Base-by-base conservation (phyloP, 1,140 invertebrate species). In the Euwallacea similis region DNA sequence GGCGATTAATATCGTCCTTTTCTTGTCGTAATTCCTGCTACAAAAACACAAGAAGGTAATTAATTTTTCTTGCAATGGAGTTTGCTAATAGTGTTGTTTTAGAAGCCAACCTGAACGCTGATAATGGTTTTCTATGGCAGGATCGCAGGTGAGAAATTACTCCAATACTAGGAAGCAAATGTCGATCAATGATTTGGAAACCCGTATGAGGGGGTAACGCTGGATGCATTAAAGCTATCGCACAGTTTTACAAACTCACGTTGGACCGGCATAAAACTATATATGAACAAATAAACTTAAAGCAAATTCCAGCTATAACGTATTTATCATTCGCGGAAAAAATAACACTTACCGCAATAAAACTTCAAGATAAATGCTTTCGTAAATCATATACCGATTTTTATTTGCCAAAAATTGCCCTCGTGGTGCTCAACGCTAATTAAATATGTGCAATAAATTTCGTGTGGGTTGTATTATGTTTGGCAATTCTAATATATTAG, bases 371-470 rank as follows among this genome's bases (percentile, higher is more conserved):
- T 58, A 43, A 66, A 66, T 66, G 65, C n/a, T 13, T 56, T 44
- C 53, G 16, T 66, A 66, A 66, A 66, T 66, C 65, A 66, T 66
- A 44, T 66, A 13, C 42, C 53, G 65, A 66, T 66, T 66, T 66
- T 66, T 66, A 66, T 46, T 56, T 66, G 41, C 42, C 53, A 53
- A 21, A 66, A 66, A 66, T 66, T 58, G 42, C 65, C 21, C 55
- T 68, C 66, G 66, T 68, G 60, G 60, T 60, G 44, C 58, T 47
- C 16, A 16, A 33, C 46, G 46, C 66, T 61, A 61, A 68, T 68
- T 68, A 60, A 68, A 61, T 61, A 61, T 43, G 47, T 59, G 58
- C 58, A 13, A 68, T 68, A 68, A 60, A 68, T 68, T 68, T 61
- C 50, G 47, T 59, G 42, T 61, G 66, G 55, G 42, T 61, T 47